Percentiles rank a stretch among this genome's conserved stretches.
phyloP scores from a whole-genome alignment of 2,113 vertebrate species.

The Andinoacara biseriatus region DNA sequence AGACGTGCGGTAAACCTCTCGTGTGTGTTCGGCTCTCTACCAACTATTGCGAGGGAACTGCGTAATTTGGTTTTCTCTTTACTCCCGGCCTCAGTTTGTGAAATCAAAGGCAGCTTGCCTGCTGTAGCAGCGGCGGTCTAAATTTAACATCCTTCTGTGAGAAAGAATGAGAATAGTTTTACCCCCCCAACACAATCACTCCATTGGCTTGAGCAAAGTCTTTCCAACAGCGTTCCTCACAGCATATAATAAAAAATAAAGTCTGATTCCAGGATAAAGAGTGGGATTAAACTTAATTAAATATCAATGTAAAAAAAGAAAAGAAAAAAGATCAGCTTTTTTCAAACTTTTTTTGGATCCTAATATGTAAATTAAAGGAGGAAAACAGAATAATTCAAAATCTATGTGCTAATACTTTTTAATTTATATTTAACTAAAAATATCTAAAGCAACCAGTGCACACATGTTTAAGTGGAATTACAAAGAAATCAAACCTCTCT shows the following conservation, averaged over 20 bases:
- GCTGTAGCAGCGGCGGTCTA: slow-evolving; percentile 61
- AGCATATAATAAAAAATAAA: not conserved
- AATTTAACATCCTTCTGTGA: slow-evolving; percentile 77
- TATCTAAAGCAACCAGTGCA: not conserved
- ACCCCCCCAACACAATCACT: slow-evolving; percentile 68
- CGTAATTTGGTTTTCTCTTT: slow-evolving; percentile 41
- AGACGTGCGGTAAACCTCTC: not conserved
- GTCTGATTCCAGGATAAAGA: not conserved
- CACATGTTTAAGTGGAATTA: not conserved
- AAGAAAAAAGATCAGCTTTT: not conserved
- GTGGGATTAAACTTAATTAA: not conserved
- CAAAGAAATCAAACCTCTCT: not conserved
- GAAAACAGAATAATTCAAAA: too few relatives aligned
- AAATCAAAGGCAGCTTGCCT: slow-evolving; percentile 68
- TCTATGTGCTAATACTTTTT: not conserved
- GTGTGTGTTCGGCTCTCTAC: not conserved
- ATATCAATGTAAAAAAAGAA: not conserved
- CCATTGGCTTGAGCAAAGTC: slow-evolving; percentile 42
- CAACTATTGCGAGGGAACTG: slow-evolving; percentile 50
- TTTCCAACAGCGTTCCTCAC: not conserved
- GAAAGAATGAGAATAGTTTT: slow-evolving; percentile 63
- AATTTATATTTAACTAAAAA: not conserved
- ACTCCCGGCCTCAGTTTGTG: slow-evolving; percentile 12
- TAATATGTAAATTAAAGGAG: not conserved
- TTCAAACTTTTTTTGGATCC: not conserved